Evolutionary conservation across 2,797 vertebrate species (phyloP).

Genomic region (Poliocrania exsul): DNA sequence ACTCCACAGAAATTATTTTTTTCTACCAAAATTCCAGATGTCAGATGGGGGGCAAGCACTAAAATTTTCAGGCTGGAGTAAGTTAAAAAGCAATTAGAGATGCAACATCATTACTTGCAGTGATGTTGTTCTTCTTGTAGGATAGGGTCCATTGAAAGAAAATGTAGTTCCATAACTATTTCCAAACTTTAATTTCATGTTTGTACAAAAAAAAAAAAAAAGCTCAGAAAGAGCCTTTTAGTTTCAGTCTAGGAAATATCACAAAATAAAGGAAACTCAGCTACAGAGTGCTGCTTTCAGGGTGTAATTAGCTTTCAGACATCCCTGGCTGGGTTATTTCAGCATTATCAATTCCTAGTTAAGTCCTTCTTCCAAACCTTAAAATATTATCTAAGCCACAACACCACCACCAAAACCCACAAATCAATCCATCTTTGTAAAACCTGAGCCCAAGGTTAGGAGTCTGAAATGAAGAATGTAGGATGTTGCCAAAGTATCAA

Average conservation of each 20-base stretch:
- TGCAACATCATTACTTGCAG: neutral
- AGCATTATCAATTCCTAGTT: neutral
- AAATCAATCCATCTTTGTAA: neutral
- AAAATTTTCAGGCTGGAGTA: neutral
- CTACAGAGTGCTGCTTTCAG: neutral
- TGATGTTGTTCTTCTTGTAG: neutral
- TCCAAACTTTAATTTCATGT: constrained; percentile 1
- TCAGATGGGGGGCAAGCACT: neutral
- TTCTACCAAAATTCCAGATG: neutral
- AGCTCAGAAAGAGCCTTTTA: neutral
- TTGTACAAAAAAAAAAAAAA: constrained; percentile 3
- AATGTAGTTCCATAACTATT: neutral
- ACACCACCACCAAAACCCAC: rapidly evolving
- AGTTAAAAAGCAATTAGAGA: neutral
- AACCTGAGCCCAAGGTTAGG: neutral
- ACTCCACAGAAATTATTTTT: neutral
- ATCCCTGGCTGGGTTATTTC: neutral
- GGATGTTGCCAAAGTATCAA: neutral
- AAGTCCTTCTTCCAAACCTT: neutral
- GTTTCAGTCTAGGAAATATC: neutral
- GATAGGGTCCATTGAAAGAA: neutral
- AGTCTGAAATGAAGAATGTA: neutral
- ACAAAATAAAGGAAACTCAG: neutral
- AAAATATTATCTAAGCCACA: neutral
- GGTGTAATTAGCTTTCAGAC: neutral